A percentile compares a stretch with the other conserved stretches of the same genome.
Evolutionary conservation across 2,888 invertebrate species (phyloP).

Genomic region (Acrobasis repandana): DNA sequence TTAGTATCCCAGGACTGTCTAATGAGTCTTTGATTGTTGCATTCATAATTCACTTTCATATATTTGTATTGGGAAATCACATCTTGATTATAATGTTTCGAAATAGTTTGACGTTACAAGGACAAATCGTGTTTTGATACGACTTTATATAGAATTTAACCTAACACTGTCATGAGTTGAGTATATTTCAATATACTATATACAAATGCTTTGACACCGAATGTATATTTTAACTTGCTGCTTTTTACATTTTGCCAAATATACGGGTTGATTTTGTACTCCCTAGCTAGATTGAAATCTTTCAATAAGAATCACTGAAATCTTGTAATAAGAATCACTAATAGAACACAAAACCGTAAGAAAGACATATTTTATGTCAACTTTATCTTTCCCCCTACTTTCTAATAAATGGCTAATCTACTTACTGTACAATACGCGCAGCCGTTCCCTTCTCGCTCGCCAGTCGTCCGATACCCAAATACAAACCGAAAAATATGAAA

Average conservation of each 20-base stretch:
- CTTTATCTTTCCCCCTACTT: no score
- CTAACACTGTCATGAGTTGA: conserved; percentile 28
- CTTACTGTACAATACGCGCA: no score
- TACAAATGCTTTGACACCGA: conserved; percentile 22
- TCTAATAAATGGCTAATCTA: no score
- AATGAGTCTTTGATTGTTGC: conserved; percentile 26
- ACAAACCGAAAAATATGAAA: no score
- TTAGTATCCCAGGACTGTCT: conserved; percentile 28
- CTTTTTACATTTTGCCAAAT: conserved; percentile 9
- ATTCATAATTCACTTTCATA: conserved; percentile 26
- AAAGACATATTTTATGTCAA: no score
- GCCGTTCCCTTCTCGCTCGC: no score
- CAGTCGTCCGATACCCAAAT: no score
- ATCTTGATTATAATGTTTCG: conserved; percentile 41
- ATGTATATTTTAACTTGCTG: neutral
- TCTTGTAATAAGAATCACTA: no score
- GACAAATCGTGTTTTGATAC: conserved; percentile 51
- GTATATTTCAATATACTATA: conserved; percentile 19
- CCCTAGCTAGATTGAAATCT: no score
- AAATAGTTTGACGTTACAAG: conserved; percentile 50
- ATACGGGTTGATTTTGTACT: no score
- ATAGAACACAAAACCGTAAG: no score
- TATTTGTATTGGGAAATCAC: conserved; percentile 37
- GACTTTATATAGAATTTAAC: conserved; percentile 46
- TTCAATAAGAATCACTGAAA: no score